Evolutionary conservation across 1,140 invertebrate genomes (phyloP).

Genomic region (Gryon sp.): DNA sequence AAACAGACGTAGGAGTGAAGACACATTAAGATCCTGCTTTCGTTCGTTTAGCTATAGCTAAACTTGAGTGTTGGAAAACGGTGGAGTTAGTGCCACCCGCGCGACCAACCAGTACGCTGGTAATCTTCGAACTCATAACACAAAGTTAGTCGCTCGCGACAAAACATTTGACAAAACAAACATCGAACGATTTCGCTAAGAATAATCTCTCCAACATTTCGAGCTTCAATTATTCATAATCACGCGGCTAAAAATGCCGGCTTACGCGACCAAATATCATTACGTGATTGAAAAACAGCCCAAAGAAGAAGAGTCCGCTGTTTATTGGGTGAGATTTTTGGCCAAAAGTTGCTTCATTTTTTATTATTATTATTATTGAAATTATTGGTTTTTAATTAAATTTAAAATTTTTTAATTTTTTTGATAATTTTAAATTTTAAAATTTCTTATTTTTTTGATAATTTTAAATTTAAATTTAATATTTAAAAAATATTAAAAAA

Average conservation of each 20-base stretch:
- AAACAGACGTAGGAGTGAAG: conserved; percentile 69
- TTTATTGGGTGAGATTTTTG: conserved; percentile 77
- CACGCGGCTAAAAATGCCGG: conserved; percentile 71
- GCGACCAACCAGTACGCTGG: conserved; percentile 74
- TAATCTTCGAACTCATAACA: conserved; percentile 41
- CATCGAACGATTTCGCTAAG: not conserved
- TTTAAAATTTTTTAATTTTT: not conserved
- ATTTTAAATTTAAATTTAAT: too few relatives aligned
- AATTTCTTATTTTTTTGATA: too few relatives aligned
- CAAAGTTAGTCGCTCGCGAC: conserved; percentile 31
- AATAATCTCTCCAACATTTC: not conserved
- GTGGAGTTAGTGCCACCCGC: conserved; percentile 77
- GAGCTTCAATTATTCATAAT: not conserved
- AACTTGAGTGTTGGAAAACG: conserved; percentile 72
- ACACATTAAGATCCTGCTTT: conserved; percentile 66
- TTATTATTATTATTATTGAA: not conserved
- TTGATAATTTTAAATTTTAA: too few relatives aligned
- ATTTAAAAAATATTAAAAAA: too few relatives aligned
- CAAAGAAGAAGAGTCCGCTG: conserved; percentile 75
- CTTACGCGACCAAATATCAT: conserved; percentile 72
- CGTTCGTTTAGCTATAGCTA: conserved; percentile 60
- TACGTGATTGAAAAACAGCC: conserved; percentile 69
- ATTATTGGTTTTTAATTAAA: not conserved
- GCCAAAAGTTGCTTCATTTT: not conserved
- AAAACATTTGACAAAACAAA: conserved; percentile 16